Base-by-base conservation (phyloP, 2,113 vertebrate genomes). In the Tringa solitaria region DNA sequence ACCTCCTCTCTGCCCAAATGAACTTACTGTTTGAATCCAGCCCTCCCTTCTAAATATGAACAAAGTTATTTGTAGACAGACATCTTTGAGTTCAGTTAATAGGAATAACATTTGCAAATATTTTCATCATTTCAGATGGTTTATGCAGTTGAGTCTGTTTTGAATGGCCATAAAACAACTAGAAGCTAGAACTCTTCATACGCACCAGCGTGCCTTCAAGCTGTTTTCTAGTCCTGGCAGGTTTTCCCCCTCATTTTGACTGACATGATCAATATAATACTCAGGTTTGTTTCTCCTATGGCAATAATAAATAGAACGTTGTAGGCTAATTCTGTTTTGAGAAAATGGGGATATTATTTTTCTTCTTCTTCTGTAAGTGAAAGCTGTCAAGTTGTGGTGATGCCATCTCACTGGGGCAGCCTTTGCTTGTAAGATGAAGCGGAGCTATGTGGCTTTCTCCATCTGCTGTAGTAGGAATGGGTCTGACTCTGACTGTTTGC, bases 401-500 rank as follows among this genome's bases (percentile, higher is more conserved):
- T 78, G 95, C 90, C 79, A 22, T 76, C 59, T 88, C 35, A 4
- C 48, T 54, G 53, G 63, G 88, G 81, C 91, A 76, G n/a, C 50
- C 67, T 78, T 33, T 72, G 21, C 57, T 78, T 41, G 35, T 4
- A 81, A 64, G 72, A n/a, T 5, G 3, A 15, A 24, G 88, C 78
- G 86, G 90, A 91, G 73, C 37, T 92, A 24, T 48, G 68, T 89
- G 84, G 37, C 74, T 84, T 9, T 8, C 23, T 94, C 95, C 94
- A 93, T 94, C 96, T 98, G 97, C 21, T 21, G n/a, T 41, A 48
- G 87, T 8, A 72, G 82, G 87, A 90, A 70, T 48, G 41, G 72
- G 27, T 21, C 91, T 88, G 82, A 28, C 92, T 94, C 90, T 91
- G 87, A 10, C 74, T 95, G 86, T 59, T 68, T 84, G 86, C 28